phyloP scores from a whole-genome alignment of 2,797 vertebrate species.

The Chrysolophus pictus region DNA sequence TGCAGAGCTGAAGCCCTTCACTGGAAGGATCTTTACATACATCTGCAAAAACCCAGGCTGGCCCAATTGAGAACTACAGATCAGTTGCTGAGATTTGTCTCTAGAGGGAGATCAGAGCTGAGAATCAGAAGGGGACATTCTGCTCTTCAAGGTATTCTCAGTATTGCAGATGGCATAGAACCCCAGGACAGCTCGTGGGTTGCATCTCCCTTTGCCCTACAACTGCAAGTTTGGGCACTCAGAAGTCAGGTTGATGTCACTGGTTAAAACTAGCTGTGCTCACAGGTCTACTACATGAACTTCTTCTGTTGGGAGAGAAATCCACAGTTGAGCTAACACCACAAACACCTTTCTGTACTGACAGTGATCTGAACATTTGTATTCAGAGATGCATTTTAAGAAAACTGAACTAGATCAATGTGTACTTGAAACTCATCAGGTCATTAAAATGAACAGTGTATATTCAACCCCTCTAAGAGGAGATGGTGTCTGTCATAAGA shows the following conservation, averaged over 20 bases:
- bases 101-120: conserved; percentile 54
- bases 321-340: neutral
- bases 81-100: conserved; percentile 41
- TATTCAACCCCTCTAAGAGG: neutral
- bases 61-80: neutral
- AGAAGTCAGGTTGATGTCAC: neutral
- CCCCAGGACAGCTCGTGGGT: neutral
- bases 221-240: neutral
- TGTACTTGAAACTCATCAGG: neutral
- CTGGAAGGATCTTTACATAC: neutral
- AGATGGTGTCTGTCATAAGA: neutral
- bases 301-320: neutral
- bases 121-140: neutral
- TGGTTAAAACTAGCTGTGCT: neutral
- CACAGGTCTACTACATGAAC: neutral
- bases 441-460: neutral
- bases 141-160: neutral
- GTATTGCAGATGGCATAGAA: neutral
- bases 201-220: neutral
- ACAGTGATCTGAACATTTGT: neutral
- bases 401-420: neutral
- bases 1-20: neutral
- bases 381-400: neutral
- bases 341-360: neutral
- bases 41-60: neutral